phyloP scores from a whole-genome alignment of 2,888 invertebrate species.

The Acanthosepion lycidas region DNA sequence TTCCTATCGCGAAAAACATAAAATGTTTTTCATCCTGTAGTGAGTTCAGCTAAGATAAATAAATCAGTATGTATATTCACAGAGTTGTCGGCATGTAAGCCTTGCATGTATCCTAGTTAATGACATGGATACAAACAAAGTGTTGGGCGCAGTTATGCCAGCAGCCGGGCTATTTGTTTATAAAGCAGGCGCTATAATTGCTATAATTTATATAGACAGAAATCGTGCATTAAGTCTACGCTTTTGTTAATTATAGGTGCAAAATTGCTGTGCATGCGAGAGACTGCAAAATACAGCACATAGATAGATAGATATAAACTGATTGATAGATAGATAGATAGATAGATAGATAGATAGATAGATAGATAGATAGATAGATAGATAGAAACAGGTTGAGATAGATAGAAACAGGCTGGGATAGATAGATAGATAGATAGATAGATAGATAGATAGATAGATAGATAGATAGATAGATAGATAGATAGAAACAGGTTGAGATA shows the following conservation, averaged over 20 bases:
- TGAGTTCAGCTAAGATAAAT: neutral
- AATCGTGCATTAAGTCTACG: neutral
- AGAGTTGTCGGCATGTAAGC: neutral
- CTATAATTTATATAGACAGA: slow-evolving; percentile 33
- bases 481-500: too few species aligned
- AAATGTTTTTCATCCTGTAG: neutral
- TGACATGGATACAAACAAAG: neutral
- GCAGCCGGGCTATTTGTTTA: neutral
- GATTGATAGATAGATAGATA: neutral
- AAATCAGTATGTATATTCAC: neutral
- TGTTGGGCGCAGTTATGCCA: neutral
- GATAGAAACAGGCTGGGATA: too few species aligned
- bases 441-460: too few species aligned
- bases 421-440: too few species aligned
- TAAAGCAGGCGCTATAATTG: neutral
- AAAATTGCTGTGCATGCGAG: neutral
- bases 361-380: too few species aligned
- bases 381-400: too few species aligned
- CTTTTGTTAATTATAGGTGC: neutral
- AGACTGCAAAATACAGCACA: neutral
- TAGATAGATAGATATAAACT: neutral
- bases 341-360: too few species aligned
- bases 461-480: too few species aligned
- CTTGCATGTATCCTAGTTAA: neutral
- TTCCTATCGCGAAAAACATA: neutral